These are phyloP conservation scores for Petrocephalus sullivani DNA, from an alignment of 2,797 vertebrate genomes.

Conservation along the genomic window DNA sequence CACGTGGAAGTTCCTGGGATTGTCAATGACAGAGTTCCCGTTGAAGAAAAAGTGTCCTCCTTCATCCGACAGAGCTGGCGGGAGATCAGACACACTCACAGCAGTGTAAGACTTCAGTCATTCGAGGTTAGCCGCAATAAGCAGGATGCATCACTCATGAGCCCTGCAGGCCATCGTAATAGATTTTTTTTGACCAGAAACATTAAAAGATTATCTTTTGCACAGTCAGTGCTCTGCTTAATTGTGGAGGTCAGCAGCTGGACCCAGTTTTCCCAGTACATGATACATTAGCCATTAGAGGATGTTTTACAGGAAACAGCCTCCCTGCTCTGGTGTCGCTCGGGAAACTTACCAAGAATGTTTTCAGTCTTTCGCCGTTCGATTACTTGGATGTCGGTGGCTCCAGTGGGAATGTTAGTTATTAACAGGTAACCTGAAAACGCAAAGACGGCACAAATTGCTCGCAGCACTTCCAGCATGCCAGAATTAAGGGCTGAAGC, in stretches of 20 bases:
- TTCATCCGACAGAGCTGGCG: conserved; percentile 77
- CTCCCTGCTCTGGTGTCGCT: not conserved
- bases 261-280: not conserved
- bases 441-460: not conserved
- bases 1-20: conserved; percentile 80
- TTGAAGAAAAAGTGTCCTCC: conserved; percentile 82
- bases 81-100: not conserved
- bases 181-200: not conserved
- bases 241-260: not conserved
- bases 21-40: conserved; percentile 77
- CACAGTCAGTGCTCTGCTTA: not conserved
- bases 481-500: not conserved
- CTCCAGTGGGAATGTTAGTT: conserved; percentile 76
- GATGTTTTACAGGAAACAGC: not conserved
- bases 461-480: not conserved
- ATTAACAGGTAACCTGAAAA: conserved; percentile 65
- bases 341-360: conserved; percentile 66
- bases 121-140: not conserved
- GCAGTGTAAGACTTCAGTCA: not conserved
- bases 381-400: conserved; percentile 81
- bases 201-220: not conserved
- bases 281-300: not conserved
- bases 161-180: not conserved
- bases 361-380: conserved; percentile 84
- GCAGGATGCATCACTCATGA: not conserved